These are phyloP conservation scores for Epinotia demarniana DNA, from an alignment of 2,888 invertebrate genomes.

Conservation along the genomic window DNA sequence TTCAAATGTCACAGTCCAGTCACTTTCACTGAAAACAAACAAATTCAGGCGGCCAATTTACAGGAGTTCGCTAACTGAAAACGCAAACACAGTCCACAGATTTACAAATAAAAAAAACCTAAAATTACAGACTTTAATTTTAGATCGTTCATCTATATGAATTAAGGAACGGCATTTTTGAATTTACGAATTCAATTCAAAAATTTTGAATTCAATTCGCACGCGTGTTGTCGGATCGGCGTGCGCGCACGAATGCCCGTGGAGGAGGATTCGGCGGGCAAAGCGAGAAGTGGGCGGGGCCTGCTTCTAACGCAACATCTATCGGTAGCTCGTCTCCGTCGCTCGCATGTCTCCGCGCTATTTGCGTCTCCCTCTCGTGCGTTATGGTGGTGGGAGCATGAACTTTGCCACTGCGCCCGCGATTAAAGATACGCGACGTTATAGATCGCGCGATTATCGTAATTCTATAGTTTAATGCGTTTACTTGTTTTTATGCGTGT, in stretches of 20 bases:
- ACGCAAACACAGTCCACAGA: constrained; percentile 68
- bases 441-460: constrained; percentile 76
- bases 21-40: constrained; percentile 76
- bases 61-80: constrained; percentile 71
- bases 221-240: constrained; percentile 74
- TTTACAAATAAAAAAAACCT: constrained; percentile 37
- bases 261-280: constrained; percentile 77
- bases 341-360: constrained; percentile 44
- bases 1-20: constrained; percentile 77
- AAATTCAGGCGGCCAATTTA: constrained; percentile 64
- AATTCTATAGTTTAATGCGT: constrained; percentile 63
- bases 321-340: constrained; percentile 67
- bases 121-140: constrained; percentile 25
- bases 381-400: constrained; percentile 75
- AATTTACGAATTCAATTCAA: constrained; percentile 68
- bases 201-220: constrained; percentile 53
- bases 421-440: constrained; percentile 78
- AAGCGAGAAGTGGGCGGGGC: constrained; percentile 75
- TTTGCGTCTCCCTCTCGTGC: constrained; percentile 65
- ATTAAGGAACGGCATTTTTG: constrained; percentile 60
- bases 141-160: constrained; percentile 3
- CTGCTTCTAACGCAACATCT: constrained; percentile 81
- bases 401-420: constrained; percentile 78
- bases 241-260: constrained; percentile 82
- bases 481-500: constrained; percentile 52